phyloP scores from a whole-genome alignment of 2,888 invertebrate genomes.

The Ophion ventricosus region DNA sequence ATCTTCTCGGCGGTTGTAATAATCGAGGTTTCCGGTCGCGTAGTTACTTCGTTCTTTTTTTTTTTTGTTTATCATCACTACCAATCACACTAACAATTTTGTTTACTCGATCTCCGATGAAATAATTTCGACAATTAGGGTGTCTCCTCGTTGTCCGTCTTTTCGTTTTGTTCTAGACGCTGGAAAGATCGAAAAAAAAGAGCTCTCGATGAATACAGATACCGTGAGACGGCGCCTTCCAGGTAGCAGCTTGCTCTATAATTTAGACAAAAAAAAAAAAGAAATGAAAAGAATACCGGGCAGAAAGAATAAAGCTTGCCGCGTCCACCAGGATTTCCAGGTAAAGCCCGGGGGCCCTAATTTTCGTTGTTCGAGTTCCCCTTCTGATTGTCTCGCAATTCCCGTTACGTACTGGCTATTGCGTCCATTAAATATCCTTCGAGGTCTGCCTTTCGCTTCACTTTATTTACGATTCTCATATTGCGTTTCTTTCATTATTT shows the following conservation, averaged over 20 bases:
- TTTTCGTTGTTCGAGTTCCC: constrained; percentile 55
- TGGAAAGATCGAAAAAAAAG: constrained; percentile 2
- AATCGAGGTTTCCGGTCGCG: not conserved
- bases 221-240: constrained; percentile 59
- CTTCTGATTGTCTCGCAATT: constrained; percentile 21
- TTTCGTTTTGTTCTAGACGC: constrained; percentile 40
- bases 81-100: constrained; percentile 28
- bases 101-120: constrained; percentile 28
- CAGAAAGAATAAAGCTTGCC: constrained; percentile 58
- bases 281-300: constrained; percentile 3
- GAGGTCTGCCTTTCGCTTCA: constrained; percentile 25
- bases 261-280: constrained; percentile 61
- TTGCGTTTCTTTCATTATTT: constrained; percentile 2
- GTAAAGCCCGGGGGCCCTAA: constrained; percentile 59
- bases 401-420: constrained; percentile 55
- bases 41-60: not conserved
- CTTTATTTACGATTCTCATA: not conserved
- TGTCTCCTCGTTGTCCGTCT: constrained; percentile 2
- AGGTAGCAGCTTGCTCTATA: constrained; percentile 63
- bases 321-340: constrained; percentile 39
- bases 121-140: constrained; percentile 55
- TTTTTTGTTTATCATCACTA: constrained; percentile 20
- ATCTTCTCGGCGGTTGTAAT: not conserved
- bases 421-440: constrained; percentile 42
- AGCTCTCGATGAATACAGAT: constrained; percentile 23